Conservation (phyloP, 2,113 vertebrate genomes). For the Eurystomus gularis region DNA sequence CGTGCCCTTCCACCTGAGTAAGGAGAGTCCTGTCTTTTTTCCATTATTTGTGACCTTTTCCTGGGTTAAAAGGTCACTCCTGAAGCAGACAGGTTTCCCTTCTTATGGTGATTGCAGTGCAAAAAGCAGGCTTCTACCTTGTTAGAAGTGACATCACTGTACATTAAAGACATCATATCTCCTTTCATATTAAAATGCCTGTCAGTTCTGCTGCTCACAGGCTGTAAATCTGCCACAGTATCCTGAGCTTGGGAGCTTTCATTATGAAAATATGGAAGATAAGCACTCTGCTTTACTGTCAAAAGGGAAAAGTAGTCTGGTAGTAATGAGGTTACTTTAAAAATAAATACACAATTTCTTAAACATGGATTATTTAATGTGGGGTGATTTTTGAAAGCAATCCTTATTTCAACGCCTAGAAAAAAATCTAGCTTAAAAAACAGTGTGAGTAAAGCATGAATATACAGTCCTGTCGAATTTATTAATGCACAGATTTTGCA, state of each 20-base stretch:
- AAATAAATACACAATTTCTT: conserved; percentile 66
- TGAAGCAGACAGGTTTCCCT: conserved; percentile 78
- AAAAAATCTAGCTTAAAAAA: background rate
- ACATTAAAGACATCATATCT: conserved; percentile 81
- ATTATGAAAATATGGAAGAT: conserved; percentile 81
- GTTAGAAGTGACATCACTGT: conserved; percentile 82
- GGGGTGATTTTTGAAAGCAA: conserved; percentile 42
- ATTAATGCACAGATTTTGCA: conserved; percentile 57
- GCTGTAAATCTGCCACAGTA: conserved; percentile 77
- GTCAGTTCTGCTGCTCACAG: conserved; percentile 74
- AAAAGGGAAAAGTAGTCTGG: conserved; percentile 61
- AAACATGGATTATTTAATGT: conserved; percentile 25
- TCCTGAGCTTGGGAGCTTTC: conserved; percentile 73
- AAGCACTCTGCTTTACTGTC: conserved; percentile 72
- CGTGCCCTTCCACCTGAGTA: conserved; percentile 72
- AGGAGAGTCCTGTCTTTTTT: conserved; percentile 76
- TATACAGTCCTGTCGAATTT: conserved; percentile 41
- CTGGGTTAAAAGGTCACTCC: conserved; percentile 78
- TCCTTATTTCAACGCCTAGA: background rate
- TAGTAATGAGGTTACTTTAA: conserved; percentile 62
- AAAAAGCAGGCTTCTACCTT: conserved; percentile 67
- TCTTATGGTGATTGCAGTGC: conserved; percentile 69
- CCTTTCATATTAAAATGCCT: conserved; percentile 81
- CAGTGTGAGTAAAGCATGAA: background rate
- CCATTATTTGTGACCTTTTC: conserved; percentile 81